Conservation (phyloP, 2,888 invertebrate species). For the Parthenolecanium corni region DNA sequence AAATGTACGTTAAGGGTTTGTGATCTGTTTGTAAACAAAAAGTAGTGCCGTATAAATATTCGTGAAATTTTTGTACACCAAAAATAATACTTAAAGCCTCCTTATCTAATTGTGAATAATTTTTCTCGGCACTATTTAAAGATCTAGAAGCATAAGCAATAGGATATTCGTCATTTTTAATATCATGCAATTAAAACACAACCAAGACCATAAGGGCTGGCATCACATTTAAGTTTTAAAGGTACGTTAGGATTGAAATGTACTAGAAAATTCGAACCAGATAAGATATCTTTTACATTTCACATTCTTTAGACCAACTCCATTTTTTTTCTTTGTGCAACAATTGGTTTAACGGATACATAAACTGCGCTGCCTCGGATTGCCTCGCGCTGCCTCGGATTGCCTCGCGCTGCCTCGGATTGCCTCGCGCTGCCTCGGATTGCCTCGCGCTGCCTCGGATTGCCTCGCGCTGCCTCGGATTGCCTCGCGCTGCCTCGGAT, state of each 20-base stretch:
- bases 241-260: conserved; percentile 32
- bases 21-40: conserved; percentile 38
- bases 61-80: conserved; percentile 33
- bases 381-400: no score
- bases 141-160: conserved; percentile 34
- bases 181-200: conserved; percentile 34
- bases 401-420: no score
- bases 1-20: conserved; percentile 36
- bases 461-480: no score
- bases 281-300: conserved; percentile 29
- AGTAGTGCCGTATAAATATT: conserved; percentile 32
- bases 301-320: background rate
- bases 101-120: conserved; percentile 35
- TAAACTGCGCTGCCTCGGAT: background rate
- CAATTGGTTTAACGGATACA: conserved; percentile 8
- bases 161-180: conserved; percentile 31
- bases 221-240: conserved; percentile 38
- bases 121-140: conserved; percentile 32
- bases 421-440: no score
- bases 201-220: conserved; percentile 36
- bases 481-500: no score
- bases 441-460: no score
- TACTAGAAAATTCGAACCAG: conserved; percentile 28
- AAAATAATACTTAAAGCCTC: conserved; percentile 35
- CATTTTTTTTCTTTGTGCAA: conserved; percentile 3